Percentiles rank a stretch among this genome's conserved stretches.
Evolutionary conservation across 2,113 vertebrate species (phyloP).

Genomic region (Herpetotheres cachinnans): DNA sequence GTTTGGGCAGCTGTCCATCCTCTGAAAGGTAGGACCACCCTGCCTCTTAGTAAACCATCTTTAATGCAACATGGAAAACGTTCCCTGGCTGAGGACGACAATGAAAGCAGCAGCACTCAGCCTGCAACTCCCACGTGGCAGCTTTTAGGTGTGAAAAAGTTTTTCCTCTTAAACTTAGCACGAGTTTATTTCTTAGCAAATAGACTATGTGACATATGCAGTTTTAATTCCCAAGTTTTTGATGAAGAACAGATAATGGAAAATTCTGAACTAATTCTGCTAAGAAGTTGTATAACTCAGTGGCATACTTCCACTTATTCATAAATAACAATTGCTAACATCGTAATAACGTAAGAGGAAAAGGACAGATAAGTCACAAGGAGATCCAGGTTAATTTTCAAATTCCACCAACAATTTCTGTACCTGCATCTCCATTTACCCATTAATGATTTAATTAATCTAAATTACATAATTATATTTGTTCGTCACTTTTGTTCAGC

Average conservation of each 20-base stretch:
- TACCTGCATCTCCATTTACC: background rate
- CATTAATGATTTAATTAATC: background rate
- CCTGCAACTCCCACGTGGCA: background rate
- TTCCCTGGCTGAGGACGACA: background rate
- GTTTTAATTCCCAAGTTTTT: background rate
- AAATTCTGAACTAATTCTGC: background rate
- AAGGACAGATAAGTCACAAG: background rate
- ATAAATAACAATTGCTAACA: background rate
- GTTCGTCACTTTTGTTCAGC: background rate
- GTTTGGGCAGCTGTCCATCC: background rate
- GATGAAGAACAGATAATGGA: background rate
- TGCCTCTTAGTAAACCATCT: background rate
- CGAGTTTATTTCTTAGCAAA: background rate
- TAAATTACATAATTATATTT: background rate
- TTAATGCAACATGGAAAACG: rapidly evolving
- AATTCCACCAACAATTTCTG: background rate
- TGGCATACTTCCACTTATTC: background rate
- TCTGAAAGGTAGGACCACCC: background rate
- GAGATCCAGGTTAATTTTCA: background rate
- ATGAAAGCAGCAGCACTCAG: background rate
- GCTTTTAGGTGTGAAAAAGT: background rate
- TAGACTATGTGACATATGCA: background rate
- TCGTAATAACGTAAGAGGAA: background rate
- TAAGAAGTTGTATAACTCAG: background rate
- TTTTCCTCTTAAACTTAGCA: background rate